Conservation (phyloP, 2,113 vertebrate genomes). For the Redunca redunca region DNA sequence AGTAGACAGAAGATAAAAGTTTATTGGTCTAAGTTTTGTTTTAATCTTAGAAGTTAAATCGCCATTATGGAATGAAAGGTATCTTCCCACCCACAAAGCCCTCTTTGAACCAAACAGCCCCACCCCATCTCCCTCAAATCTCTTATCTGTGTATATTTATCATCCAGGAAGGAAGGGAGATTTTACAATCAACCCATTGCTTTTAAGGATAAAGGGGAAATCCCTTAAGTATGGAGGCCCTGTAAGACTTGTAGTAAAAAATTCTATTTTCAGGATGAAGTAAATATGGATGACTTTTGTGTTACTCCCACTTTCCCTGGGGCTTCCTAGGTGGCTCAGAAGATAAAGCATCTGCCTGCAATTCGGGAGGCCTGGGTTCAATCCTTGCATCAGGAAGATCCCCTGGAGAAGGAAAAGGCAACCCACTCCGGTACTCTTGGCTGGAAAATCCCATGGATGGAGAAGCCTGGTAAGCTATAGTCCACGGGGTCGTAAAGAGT, state of each 20-base stretch:
- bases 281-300: background rate
- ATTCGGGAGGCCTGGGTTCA: background rate
- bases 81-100: background rate
- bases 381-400: background rate
- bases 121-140: background rate
- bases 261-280: background rate
- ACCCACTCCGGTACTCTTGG: background rate
- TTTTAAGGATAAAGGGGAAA: background rate
- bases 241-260: background rate
- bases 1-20: background rate
- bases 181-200: background rate
- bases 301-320: background rate
- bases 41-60: background rate
- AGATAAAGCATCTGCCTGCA: background rate
- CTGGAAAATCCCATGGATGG: background rate
- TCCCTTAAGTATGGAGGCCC: fast-evolving
- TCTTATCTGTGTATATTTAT: background rate
- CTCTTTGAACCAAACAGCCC: fast-evolving
- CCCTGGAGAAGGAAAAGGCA: background rate
- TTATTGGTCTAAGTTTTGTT: background rate
- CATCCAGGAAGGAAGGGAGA: background rate
- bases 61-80: background rate
- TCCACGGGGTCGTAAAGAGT: background rate
- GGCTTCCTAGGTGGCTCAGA: background rate
- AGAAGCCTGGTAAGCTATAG: background rate